A percentile compares a stretch with the other conserved stretches of the same genome.
These are phyloP conservation scores for Zosterops hypoxanthus DNA, from an alignment of 2,113 vertebrate genomes.

Conservation along the genomic window DNA sequence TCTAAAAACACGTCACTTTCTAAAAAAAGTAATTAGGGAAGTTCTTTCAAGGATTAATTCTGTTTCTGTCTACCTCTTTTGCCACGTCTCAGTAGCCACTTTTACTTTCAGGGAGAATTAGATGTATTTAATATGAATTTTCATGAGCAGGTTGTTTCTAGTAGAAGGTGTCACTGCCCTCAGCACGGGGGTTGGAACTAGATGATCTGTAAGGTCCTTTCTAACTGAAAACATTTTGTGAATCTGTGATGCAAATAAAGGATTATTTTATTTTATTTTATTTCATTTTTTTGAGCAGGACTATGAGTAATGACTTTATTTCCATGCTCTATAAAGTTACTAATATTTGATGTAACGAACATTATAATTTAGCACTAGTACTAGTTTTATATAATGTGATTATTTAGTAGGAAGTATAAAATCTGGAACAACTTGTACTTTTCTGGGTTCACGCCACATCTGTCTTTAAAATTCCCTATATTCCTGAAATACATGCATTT, in stretches of 20 bases:
- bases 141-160: neutral
- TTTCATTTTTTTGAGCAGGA: neutral
- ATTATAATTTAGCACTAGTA: conserved; percentile 20
- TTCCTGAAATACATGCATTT: conserved; percentile 24
- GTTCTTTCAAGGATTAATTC: neutral
- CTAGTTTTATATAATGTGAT: conserved; percentile 16
- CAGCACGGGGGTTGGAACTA: neutral
- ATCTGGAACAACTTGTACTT: conserved; percentile 30
- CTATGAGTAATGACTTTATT: neutral
- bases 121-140: neutral
- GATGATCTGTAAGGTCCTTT: neutral
- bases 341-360: conserved; percentile 16
- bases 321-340: neutral
- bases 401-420: conserved; percentile 34
- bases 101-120: neutral
- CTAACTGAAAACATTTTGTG: neutral
- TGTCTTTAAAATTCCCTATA: conserved; percentile 52
- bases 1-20: neutral
- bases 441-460: conserved; percentile 17
- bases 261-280: too few species aligned
- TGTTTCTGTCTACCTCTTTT: neutral
- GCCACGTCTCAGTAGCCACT: neutral
- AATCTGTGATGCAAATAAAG: neutral
- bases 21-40: neutral
- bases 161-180: neutral